Conservation (phyloP, 2,797 vertebrate species). For the Sebastes trivittatus region DNA sequence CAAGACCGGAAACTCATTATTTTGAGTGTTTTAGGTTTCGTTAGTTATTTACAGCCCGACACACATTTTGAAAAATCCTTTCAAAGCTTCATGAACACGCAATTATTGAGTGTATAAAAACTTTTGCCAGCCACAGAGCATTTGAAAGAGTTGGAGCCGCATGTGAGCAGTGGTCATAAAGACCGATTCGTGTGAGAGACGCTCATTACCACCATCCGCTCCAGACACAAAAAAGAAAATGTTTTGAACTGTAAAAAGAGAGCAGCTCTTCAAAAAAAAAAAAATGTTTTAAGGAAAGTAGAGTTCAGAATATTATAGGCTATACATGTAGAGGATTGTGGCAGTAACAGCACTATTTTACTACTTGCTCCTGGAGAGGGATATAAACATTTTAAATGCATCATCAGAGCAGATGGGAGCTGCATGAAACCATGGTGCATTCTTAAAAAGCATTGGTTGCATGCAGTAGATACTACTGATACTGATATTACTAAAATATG, state of each 20-base stretch:
- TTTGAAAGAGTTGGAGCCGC: constrained; percentile 21
- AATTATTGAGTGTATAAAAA: constrained; percentile 1
- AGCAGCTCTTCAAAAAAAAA: constrained; percentile 2
- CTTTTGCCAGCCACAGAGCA: constrained; percentile 6
- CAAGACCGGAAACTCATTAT: neutral
- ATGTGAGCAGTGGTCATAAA: constrained; percentile 28
- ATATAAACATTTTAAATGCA: constrained; percentile 14
- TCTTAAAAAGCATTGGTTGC: neutral
- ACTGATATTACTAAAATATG: neutral
- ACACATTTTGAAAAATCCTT: constrained; percentile 6
- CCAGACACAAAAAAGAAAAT: constrained; percentile 22
- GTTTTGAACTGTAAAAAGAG: constrained; percentile 19
- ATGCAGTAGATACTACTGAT: neutral
- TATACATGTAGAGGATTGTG: neutral
- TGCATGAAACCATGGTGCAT: neutral
- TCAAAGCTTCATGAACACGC: constrained; percentile 24
- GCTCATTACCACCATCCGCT: constrained; percentile 12
- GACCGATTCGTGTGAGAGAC: constrained; percentile 11
- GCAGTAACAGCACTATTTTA: constrained; percentile 1
- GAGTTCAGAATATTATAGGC: neutral
- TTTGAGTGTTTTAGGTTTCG: neutral
- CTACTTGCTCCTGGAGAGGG: neutral
- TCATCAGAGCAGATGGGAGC: constrained; percentile 8
- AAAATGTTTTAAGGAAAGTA: neutral
- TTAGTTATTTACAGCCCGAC: neutral